A percentile compares a stretch with the other conserved stretches of the same genome.
Evolutionary conservation across 2,888 invertebrate genomes (phyloP).

Genomic region (Tenthredo amoena): DNA sequence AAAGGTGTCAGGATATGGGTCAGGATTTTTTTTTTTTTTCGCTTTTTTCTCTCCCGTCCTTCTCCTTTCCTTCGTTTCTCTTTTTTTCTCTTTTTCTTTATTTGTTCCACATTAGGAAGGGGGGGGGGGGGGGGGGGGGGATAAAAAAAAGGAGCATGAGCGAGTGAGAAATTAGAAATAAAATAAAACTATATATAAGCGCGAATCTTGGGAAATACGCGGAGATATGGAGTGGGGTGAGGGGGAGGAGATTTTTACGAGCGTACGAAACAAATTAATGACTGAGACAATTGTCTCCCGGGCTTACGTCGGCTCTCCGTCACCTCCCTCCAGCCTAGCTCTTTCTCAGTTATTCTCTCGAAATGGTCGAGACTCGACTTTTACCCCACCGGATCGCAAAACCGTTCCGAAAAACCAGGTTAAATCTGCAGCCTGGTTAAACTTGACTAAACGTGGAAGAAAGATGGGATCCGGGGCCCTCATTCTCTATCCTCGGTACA

Average conservation of each 20-base stretch:
- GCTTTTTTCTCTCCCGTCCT: not conserved
- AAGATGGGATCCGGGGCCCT: not conserved
- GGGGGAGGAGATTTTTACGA: conserved; percentile 50
- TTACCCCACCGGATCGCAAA: not conserved
- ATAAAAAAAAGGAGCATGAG: conserved; percentile 34
- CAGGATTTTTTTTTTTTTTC: not conserved
- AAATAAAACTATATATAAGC: not conserved
- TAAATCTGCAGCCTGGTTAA: not conserved
- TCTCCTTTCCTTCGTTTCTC: not conserved
- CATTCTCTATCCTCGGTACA: not conserved
- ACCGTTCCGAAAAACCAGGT: not conserved
- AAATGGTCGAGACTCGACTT: not conserved
- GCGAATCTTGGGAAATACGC: conserved; percentile 14
- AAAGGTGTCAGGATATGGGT: conserved; percentile 40
- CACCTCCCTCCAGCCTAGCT: not conserved
- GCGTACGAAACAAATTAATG: conserved; percentile 55
- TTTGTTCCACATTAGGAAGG: not conserved
- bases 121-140: conserved; percentile 41
- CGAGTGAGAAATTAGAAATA: conserved; percentile 47
- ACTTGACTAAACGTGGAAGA: not conserved
- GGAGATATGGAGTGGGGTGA: not conserved
- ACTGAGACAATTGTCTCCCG: conserved; percentile 53
- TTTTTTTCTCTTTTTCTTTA: not conserved
- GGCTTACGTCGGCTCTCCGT: conserved; percentile 39
- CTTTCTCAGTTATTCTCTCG: not conserved